Evolutionary conservation across 1,140 invertebrate genomes (phyloP).

Genomic region (Temnothorax curvispinosus): DNA sequence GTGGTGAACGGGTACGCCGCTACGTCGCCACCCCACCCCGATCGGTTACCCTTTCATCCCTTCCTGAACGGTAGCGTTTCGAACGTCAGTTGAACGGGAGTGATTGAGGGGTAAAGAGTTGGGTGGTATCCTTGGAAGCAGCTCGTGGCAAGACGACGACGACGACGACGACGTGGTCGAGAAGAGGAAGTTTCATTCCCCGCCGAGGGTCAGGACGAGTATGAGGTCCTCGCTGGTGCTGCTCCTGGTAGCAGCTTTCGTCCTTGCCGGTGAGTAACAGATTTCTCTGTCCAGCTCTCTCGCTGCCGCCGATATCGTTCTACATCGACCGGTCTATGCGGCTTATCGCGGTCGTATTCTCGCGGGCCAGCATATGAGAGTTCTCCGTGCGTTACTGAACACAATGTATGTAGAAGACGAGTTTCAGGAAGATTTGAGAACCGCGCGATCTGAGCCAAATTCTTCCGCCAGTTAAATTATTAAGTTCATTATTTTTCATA

Average conservation of each 20-base stretch:
- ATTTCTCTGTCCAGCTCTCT: not conserved
- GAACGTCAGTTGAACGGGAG: conserved; percentile 41
- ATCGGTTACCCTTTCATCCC: conserved; percentile 1
- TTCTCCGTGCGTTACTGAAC: not conserved
- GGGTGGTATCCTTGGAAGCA: conserved; percentile 19
- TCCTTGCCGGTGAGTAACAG: conserved; percentile 79
- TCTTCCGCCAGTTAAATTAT: not conserved
- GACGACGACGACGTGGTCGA: conserved; percentile 34
- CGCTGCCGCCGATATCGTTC: not conserved
- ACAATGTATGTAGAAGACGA: not conserved
- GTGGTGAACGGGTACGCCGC: not conserved
- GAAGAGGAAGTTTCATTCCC: conserved; percentile 10
- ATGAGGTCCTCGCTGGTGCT: conserved; percentile 81
- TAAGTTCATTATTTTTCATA: not conserved
- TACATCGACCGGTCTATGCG: not conserved
- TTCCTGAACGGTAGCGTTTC: conserved; percentile 25
- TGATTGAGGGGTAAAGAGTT: conserved; percentile 35
- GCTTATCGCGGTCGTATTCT: not conserved
- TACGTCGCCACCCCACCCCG: not conserved
- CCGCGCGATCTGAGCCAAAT: not conserved
- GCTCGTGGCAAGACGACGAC: conserved; percentile 14
- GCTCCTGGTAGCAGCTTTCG: conserved; percentile 74
- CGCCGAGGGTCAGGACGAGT: conserved; percentile 65
- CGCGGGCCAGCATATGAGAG: not conserved
- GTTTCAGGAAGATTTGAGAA: not conserved